Evolutionary conservation across 2,888 invertebrate genomes (phyloP), one percentile per base, ranked within the genome.

Genomic region (Siphonodentalium dalli): DNA sequence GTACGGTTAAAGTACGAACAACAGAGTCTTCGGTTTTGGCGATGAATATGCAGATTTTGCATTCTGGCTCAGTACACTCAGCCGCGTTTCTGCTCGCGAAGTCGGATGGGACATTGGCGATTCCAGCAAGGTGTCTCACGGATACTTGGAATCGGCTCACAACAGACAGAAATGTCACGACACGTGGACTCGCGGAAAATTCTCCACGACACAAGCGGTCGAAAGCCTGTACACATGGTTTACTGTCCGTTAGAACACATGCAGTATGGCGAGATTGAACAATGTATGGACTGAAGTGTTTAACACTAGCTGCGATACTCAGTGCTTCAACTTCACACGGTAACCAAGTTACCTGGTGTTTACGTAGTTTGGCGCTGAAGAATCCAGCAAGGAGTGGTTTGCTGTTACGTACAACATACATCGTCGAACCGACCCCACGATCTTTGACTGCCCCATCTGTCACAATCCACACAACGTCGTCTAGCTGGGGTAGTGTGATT

Each of bases 241-340:
- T 53, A 28, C 55, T 61, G 51, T 65, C 58, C 4, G 61, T 56
- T 2, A 63, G 44, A 9, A 63, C 42, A 43, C 60, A 64, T n/a
- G 56, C 38, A 6, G 26, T 38, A 13, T 47, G 40, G 3, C 39
- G 27, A 13, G 63, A 64, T 37, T 67, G 65, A 15, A 67, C 54
- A 8, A 67, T 60, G 35, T 54, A 66, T 5, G 63, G 67, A 42
- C 61, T 61, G 43, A 64, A 65, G 45, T 68, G 66, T 27, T 59
- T 66, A 1, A 63, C 43, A 1, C 63, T 53, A 0, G 63, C 54
- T 13, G 58, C 58, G 20, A 65, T 66, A 8, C 34, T 26, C 4
- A 67, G 39, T 6, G 66, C 65, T 39, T 67, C 66, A 15, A 66
- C 43, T 43, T 68, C 66, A 46, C 66, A 68, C n/a, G 66, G 61